A percentile compares a stretch with the other conserved stretches of the same genome.
These are phyloP conservation scores for Philereme vetulata DNA, from an alignment of 2,888 invertebrate genomes.

Conservation along the genomic window DNA sequence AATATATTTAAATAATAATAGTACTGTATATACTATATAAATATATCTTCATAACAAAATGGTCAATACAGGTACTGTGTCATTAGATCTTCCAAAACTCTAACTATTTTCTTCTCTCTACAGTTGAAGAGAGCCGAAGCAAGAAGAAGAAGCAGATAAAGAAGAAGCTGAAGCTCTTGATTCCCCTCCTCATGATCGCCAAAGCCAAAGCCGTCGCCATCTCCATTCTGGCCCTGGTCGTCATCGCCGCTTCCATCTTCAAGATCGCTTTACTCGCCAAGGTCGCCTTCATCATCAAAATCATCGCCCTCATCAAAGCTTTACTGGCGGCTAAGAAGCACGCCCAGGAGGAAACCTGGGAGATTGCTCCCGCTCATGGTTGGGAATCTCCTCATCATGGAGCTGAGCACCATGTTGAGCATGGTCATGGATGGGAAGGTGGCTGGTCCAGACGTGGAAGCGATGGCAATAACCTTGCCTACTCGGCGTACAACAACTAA, in stretches of 20 bases:
- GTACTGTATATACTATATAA: no score
- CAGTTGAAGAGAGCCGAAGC: conserved; percentile 84
- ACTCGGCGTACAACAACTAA: conserved; percentile 68
- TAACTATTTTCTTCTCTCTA: conserved; percentile 26
- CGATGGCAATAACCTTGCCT: conserved; percentile 70
- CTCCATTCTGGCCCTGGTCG: conserved; percentile 85
- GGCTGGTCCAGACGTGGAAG: conserved; percentile 75
- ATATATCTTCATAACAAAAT: no score
- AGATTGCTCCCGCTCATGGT: conserved; percentile 46
- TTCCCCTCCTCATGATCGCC: conserved; percentile 85
- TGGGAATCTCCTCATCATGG: conserved; percentile 52
- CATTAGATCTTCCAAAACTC: not conserved
- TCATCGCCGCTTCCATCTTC: conserved; percentile 87
- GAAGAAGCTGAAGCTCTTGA: conserved; percentile 72
- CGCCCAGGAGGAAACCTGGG: conserved; percentile 56
- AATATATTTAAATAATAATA: no score
- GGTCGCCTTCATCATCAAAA: conserved; percentile 85
- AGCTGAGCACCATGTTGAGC: conserved; percentile 59
- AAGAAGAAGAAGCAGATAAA: conserved; percentile 88
- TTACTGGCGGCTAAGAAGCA: conserved; percentile 72
- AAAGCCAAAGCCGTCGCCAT: conserved; percentile 87
- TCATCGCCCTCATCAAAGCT: conserved; percentile 66
- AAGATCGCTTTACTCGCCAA: conserved; percentile 91
- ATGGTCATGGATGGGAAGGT: conserved; percentile 64
- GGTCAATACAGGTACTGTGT: no score